Evolutionary conservation across 2,888 invertebrate species (phyloP), one percentile per base, ranked within the genome.

Genomic region (Rhagophthalmus giganteus): DNA sequence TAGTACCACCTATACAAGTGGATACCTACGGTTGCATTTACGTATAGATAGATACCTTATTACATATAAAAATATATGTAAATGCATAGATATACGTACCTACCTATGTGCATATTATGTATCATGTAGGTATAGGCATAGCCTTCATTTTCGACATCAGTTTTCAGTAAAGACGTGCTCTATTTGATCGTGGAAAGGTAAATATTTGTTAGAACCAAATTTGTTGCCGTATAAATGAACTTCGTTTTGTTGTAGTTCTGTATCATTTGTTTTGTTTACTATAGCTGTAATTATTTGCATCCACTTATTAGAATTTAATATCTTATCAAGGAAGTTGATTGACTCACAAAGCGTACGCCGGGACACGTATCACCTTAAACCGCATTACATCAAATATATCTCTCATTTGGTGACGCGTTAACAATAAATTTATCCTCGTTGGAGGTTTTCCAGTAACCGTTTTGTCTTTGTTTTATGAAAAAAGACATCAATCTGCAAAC

Each of bases 281-380:
- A n/a, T n/a, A 33, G 25, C 38, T 28, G 32, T 41, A 51, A 51
- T 40, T 51, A 45, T 51, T 52, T 52, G 51, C 51, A 46, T 34
- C 25, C 34, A 35, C n/a, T 46, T 52, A 35, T 41, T 46, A 45
- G 28, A 45, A 45, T 28, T n/a, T 24, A 13, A 16, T 49, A 52
- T 53, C 53, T 53, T 53, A 53, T 53, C 53, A 33, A 35, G 47
- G 53, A 47, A 53, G 47, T 41, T 24, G 31, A 47, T 47, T 53
- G 40, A 53, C 41, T 47, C 53, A 53, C 37, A 41, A 52, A 37
- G 28, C 33, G 10, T 31, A 31, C 25, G 33, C 20, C 16, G 12
- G 37, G 11, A 39, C 39, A 24, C 45, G 40, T 46, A 47, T 38
- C 47, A 54, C 53, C 53, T 54, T 44, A 48, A 41, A 47, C 53